Evolutionary conservation across 1,140 invertebrate genomes (phyloP), one percentile per base, ranked within the genome.

Genomic region (Heliothis virescens): DNA sequence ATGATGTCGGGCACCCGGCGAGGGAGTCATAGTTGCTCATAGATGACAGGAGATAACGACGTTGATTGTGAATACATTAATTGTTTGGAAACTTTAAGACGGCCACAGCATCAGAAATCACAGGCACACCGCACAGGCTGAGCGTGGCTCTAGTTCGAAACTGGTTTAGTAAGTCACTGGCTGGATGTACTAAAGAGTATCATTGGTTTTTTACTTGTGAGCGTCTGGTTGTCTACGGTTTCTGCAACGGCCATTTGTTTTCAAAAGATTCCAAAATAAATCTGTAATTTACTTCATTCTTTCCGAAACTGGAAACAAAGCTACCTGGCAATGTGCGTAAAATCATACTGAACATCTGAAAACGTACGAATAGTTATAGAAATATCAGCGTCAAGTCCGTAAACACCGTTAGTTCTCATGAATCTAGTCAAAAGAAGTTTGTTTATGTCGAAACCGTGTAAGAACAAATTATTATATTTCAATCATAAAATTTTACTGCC

Each of bases 41-140:
- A 95, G 88, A 85, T 95, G 91, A 87, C 93, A 85, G 71, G 88
- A 86, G 80, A 95, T 90, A 83, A 93, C 88, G 69, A 87, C 74
- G 59, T 82, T 83, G 83, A 94, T 93, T 80, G 92, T 90, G 81
- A 89, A 94, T 94, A 77, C 55, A 94, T 93, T 87, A 94, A 84
- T 83, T 90, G 91, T 67, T 77, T 65, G 50, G 52, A 77, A 77
- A 77, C 75, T 77, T 62, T 67, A 41, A 77, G 60, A 29, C 53
- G 47, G 57, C 18, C 72, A 57, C 72, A 57, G 16, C 13, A 7
- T 13, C 18, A 53, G 48, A 52, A 29, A 18, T 41, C 26, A 62
- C 65, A 48, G 47, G 62, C 48, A 67, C 41, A 41, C 63, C 63
- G 63, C 34, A 41, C 34, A 41, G 9, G 34, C 34, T 41, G 34